Evolutionary conservation across 37 sponge, comb jelly and placozoan genomes (phyloP), one percentile per base, ranked within the genome.

Genomic region (Aphrocallistes beatrix): DNA sequence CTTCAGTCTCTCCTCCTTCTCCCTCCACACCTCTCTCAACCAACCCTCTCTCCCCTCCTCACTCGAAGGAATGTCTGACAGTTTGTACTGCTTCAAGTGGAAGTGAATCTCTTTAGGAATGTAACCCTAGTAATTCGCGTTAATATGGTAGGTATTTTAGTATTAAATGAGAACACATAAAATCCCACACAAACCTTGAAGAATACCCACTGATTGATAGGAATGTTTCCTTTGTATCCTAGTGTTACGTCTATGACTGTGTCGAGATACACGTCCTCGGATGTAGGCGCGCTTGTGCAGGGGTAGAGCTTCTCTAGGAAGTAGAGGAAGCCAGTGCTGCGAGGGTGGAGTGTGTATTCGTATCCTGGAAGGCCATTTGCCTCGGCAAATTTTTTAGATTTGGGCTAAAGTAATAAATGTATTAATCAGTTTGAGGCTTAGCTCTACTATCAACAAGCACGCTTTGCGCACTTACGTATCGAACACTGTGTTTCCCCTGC

Each of bases 231-330:
- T 0, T 93, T 93, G 42, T 88, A 94, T 1, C 83, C 95, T 8
- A 94, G 81, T 23, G 95, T 94, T 37, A 94, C 87, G 45, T 94
- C 95, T 51, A 90, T 84, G 51, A 94, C 87, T 25, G 93, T 82
- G 21, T 94, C 95, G 38, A 94, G 60, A 0, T 89, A 51, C 1
- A 50, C 81, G 37, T 84, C 84, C 34, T 13, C 75, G n/a, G 75
- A 60, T n/a, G n/a, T n/a, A n/a, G n/a, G n/a, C n/a, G n/a, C n/a
- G n/a, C n/a, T n/a, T n/a, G n/a, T n/a, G 75, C 75, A 25, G 3
- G 75, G 75, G 36, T 89, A 85, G 37, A 94, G 89, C 6, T 84
- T 86, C 3, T 89, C 85, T 38, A 92, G 51, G 37, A 75, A 34
- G 84, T 89, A 88, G 1, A 45, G 38, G 84, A 94, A 92, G 17